Percentiles rank a stretch among this genome's conserved stretches.
phyloP scores from a whole-genome alignment of 2,797 vertebrate genomes.

The Trichosurus vulpecula region DNA sequence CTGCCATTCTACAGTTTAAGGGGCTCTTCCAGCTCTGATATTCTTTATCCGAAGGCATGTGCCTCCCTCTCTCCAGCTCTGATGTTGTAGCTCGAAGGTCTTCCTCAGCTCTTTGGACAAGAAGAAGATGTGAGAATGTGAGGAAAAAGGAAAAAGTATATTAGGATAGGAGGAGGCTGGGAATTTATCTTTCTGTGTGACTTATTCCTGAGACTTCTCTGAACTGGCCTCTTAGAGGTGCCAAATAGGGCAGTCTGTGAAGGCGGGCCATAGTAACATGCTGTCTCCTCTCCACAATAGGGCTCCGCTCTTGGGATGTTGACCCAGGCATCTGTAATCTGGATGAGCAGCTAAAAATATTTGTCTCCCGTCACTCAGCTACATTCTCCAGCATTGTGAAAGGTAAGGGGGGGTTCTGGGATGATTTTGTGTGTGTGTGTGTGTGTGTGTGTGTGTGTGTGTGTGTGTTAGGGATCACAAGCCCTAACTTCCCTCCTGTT shows the following conservation, averaged over 20 bases:
- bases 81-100: background rate
- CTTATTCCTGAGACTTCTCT: background rate
- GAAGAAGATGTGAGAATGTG: background rate
- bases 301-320: conserved; percentile 91
- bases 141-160: background rate
- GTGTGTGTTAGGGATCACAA: too few species aligned
- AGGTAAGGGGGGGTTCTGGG: conserved; percentile 84
- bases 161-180: background rate
- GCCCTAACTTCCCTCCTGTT: background rate
- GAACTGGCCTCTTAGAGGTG: background rate
- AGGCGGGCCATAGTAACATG: background rate
- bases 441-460: background rate
- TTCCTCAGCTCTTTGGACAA: background rate
- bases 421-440: background rate
- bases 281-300: conserved; percentile 73
- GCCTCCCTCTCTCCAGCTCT: background rate
- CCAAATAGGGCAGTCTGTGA: background rate
- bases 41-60: background rate
- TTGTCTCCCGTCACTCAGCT: conserved; percentile 95
- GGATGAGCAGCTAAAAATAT: conserved; percentile 94
- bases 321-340: conserved; percentile 88
- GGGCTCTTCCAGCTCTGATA: background rate
- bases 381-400: conserved; percentile 91
- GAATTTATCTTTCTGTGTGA: too few species aligned
- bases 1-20: background rate